Evolutionary conservation across 2,797 vertebrate genomes (phyloP).

Genomic region (Aplochiton taeniatus): DNA sequence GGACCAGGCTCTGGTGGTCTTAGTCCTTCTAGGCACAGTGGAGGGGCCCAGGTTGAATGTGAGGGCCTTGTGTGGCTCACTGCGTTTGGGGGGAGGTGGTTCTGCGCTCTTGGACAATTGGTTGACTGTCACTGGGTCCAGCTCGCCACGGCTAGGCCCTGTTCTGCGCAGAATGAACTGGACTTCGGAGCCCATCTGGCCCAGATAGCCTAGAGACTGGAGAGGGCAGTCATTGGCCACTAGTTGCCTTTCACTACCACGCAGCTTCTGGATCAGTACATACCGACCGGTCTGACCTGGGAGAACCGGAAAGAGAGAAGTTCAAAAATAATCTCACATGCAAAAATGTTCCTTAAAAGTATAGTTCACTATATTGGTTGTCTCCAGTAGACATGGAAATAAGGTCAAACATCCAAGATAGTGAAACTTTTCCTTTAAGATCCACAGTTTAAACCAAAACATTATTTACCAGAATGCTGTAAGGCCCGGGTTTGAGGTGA

Average conservation of each 20-base stretch:
- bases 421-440: too few species aligned
- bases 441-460: too few species aligned
- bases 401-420: too few species aligned
- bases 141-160: constrained; percentile 74
- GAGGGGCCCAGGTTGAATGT: constrained; percentile 77
- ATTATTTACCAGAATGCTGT: too few species aligned
- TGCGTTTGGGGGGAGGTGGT: constrained; percentile 59
- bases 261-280: constrained; percentile 83
- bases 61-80: constrained; percentile 75
- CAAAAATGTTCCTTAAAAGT: too few species aligned
- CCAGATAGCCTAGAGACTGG: constrained; percentile 83
- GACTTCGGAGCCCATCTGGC: constrained; percentile 84
- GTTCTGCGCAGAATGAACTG: constrained; percentile 88
- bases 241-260: constrained; percentile 85
- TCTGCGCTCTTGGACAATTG: constrained; percentile 52
- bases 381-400: too few species aligned
- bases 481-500: too few species aligned
- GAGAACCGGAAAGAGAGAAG: constrained; percentile 14
- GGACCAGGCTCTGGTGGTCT: constrained; percentile 57
- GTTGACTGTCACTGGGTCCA: constrained; percentile 59
- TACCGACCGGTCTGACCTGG: constrained; percentile 94
- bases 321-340: neutral
- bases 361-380: too few species aligned
- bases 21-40: constrained; percentile 33
- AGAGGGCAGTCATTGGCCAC: constrained; percentile 84